phyloP scores from a whole-genome alignment of 2,888 invertebrate genomes.

The Meiosimyza decipiens region DNA sequence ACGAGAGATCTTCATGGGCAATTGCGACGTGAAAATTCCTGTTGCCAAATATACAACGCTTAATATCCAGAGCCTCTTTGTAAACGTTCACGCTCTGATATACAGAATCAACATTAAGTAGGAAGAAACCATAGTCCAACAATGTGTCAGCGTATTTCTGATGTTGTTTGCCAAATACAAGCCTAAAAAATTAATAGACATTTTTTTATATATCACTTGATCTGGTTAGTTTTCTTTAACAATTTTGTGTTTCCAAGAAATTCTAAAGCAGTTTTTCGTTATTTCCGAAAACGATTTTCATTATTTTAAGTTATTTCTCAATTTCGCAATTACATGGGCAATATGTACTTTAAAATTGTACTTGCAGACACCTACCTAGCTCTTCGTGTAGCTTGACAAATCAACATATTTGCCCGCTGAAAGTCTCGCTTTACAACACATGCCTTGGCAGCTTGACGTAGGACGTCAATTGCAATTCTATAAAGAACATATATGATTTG shows the following conservation, averaged over 20 bases:
- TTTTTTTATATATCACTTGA: too few species aligned
- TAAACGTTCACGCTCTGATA: constrained; percentile 87
- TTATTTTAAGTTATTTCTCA: too few species aligned
- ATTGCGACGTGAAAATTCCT: constrained; percentile 89
- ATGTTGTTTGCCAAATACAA: constrained; percentile 73
- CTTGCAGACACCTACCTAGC: constrained; percentile 56
- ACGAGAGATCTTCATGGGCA: constrained; percentile 92
- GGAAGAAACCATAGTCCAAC: constrained; percentile 89
- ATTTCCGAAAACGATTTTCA: too few species aligned
- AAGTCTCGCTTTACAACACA: constrained; percentile 91
- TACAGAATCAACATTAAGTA: constrained; percentile 88
- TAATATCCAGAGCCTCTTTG: constrained; percentile 79
- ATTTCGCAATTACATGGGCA: too few species aligned
- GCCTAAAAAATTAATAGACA: constrained; percentile 47
- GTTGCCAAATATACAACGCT: constrained; percentile 82
- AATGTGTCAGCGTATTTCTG: constrained; percentile 87
- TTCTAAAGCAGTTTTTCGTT: not conserved
- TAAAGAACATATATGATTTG: constrained; percentile 10
- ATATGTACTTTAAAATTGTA: too few species aligned
- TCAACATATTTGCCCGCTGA: constrained; percentile 81
- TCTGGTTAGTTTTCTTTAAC: not conserved
- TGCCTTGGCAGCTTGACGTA: constrained; percentile 87
- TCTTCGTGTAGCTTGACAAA: constrained; percentile 80
- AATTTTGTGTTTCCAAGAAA: not conserved
- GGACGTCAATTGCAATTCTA: constrained; percentile 81